These are phyloP conservation scores for Notolepis coatsorum DNA, from an alignment of 2,797 vertebrate species.

Conservation along the genomic window DNA sequence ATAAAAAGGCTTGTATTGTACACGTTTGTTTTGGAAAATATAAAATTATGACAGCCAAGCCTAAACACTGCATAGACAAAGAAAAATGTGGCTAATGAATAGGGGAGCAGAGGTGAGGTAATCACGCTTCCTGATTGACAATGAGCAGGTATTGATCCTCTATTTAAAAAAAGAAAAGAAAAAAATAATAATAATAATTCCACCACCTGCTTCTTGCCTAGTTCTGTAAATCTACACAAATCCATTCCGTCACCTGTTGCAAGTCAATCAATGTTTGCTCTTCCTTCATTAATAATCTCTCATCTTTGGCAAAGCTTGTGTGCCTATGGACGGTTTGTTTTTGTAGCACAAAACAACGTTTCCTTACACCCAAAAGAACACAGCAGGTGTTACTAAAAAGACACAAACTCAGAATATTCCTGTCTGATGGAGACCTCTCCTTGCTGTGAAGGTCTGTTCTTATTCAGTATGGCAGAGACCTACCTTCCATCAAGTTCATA, in stretches of 20 bases:
- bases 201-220: slow-evolving; percentile 40
- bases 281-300: slow-evolving; percentile 27
- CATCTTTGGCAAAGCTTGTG: slow-evolving; percentile 55
- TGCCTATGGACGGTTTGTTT: neutral
- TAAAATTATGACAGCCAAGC: slow-evolving; percentile 2
- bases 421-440: slow-evolving; percentile 4
- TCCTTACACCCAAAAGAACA: slow-evolving; percentile 1
- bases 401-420: neutral
- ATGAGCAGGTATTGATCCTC: slow-evolving; percentile 5
- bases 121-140: slow-evolving; percentile 6
- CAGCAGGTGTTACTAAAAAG: slow-evolving; percentile 31
- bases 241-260: slow-evolving; percentile 44
- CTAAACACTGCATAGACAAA: neutral
- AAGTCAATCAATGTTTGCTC: slow-evolving; percentile 49
- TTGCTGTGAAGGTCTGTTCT: neutral
- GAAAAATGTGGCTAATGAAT: slow-evolving; percentile 32
- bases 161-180: too few species aligned
- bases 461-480: too few species aligned
- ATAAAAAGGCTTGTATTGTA: slow-evolving; percentile 32
- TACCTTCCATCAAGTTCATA: slow-evolving; percentile 69
- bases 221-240: slow-evolving; percentile 34
- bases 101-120: neutral
- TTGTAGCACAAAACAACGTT: neutral
- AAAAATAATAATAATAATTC: slow-evolving; percentile 18
- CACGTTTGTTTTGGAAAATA: neutral